phyloP scores from a whole-genome alignment of 1,140 invertebrate genomes.

The Bombus cullumanus region DNA sequence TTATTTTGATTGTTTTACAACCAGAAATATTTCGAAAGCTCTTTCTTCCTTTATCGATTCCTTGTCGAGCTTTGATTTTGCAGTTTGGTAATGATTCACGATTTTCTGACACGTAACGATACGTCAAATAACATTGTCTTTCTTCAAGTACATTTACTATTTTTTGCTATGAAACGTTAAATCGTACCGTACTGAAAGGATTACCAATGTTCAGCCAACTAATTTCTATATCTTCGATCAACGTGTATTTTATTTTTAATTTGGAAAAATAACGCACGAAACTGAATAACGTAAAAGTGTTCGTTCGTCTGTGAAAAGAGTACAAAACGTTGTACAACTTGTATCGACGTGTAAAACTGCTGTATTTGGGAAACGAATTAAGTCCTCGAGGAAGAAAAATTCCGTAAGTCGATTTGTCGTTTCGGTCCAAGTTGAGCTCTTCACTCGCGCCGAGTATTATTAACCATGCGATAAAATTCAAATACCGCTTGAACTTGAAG shows the following conservation, averaged over 20 bases:
- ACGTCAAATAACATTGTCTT: too few relatives aligned
- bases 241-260: background rate
- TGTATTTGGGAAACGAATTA: background rate
- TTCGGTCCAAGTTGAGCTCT: background rate
- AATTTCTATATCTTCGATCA: too few relatives aligned
- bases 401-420: constrained; percentile 2
- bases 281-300: background rate
- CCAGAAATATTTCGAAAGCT: background rate
- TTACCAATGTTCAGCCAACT: rapidly evolving
- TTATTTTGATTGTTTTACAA: background rate
- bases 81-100: too few relatives aligned
- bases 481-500: background rate
- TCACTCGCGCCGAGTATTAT: background rate
- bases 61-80: too few relatives aligned
- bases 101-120: too few relatives aligned
- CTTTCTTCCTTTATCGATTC: background rate
- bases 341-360: background rate
- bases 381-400: background rate
- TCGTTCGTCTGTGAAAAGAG: background rate
- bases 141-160: too few relatives aligned
- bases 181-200: too few relatives aligned
- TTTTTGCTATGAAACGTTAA: background rate
- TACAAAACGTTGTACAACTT: background rate
- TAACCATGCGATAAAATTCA: constrained; percentile 15
- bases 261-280: background rate